Evolutionary conservation across 1,140 invertebrate genomes (phyloP).

Genomic region (Aphaenogaster ashmeadi): DNA sequence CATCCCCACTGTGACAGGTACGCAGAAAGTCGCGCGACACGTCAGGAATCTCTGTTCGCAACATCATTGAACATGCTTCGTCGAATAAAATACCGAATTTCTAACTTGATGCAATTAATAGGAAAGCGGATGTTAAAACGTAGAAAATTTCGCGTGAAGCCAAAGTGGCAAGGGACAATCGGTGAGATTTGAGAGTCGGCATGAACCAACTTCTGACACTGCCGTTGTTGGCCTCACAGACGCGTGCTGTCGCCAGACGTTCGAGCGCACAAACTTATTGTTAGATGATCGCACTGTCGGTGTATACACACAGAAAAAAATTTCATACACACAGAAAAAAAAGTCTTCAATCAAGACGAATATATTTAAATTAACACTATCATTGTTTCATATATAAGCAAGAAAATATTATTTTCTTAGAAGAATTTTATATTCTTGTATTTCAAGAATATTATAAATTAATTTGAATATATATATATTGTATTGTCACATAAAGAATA

Average conservation of each 20-base stretch:
- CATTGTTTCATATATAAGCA: too few relatives aligned
- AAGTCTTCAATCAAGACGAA: too few relatives aligned
- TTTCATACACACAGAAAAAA: background rate
- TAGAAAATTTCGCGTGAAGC: background rate
- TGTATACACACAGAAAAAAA: background rate
- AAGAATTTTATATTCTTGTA: too few relatives aligned
- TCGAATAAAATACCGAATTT: background rate
- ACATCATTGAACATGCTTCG: background rate
- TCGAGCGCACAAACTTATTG: background rate
- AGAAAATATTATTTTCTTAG: too few relatives aligned
- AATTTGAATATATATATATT: too few relatives aligned
- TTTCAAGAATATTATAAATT: too few relatives aligned
- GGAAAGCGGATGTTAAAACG: background rate
- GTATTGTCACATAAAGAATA: too few relatives aligned
- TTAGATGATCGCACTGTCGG: background rate
- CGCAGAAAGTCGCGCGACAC: constrained; percentile 75
- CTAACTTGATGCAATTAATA: constrained; percentile 3
- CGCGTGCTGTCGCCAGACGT: constrained; percentile 19
- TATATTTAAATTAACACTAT: too few relatives aligned
- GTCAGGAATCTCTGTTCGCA: constrained; percentile 28
- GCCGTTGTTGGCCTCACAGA: background rate
- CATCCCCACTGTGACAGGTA: constrained; percentile 76
- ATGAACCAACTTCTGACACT: background rate
- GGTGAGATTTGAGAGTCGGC: background rate
- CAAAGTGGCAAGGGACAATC: background rate